phyloP scores from a whole-genome alignment of 2,888 invertebrate species.

The Cosmopolites sordidus region DNA sequence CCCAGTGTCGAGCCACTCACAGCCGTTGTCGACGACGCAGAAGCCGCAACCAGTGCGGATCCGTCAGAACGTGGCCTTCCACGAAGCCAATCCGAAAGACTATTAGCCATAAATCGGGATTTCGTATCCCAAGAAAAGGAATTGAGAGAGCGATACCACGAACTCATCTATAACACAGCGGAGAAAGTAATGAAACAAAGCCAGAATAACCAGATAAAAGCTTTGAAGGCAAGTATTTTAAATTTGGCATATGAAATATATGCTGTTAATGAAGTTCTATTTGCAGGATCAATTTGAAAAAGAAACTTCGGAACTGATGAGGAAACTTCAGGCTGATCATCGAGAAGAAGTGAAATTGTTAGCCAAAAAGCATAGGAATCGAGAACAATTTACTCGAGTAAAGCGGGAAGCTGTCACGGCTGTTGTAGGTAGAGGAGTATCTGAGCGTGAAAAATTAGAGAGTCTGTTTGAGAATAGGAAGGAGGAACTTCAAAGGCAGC shows the following conservation, averaged over 20 bases:
- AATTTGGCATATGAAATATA: not conserved
- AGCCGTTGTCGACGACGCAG: constrained; percentile 46
- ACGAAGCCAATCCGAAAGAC: constrained; percentile 61
- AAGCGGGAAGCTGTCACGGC: constrained; percentile 78
- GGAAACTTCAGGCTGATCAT: constrained; percentile 74
- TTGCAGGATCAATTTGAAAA: constrained; percentile 59
- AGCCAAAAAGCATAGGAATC: constrained; percentile 82
- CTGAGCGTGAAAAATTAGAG: constrained; percentile 78
- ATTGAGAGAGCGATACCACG: constrained; percentile 79
- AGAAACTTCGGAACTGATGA: constrained; percentile 71
- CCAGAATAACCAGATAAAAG: constrained; percentile 76
- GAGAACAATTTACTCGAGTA: constrained; percentile 82
- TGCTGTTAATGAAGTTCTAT: constrained; percentile 6
- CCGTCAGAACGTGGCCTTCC: constrained; percentile 52
- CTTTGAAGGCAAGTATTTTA: constrained; percentile 55
- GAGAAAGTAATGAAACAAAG: constrained; percentile 78
- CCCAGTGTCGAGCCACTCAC: constrained; percentile 47
- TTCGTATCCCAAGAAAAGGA: constrained; percentile 70
- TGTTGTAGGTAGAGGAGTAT: constrained; percentile 85
- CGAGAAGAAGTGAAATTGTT: constrained; percentile 85
- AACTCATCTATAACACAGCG: constrained; percentile 67
- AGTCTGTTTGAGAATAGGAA: constrained; percentile 71
- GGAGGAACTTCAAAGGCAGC: constrained; percentile 71
- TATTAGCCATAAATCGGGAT: constrained; percentile 61
- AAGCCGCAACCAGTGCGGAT: constrained; percentile 40